phyloP scores from a whole-genome alignment of 2,113 vertebrate genomes.

The Choloepus hoffmanni region DNA sequence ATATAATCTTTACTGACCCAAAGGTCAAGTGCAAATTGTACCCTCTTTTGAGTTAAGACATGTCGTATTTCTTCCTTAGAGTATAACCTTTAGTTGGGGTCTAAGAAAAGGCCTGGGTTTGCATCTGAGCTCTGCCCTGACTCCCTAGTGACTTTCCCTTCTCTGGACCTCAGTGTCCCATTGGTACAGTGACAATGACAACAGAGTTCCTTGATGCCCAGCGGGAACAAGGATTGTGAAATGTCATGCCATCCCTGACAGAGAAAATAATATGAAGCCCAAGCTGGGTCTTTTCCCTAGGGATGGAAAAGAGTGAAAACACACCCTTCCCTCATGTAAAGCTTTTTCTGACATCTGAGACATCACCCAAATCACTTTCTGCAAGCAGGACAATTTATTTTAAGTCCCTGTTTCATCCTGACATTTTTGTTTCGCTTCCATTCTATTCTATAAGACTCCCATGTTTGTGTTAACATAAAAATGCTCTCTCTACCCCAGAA shows the following conservation, averaged over 20 bases:
- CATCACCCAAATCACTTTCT: not conserved
- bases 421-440: not conserved
- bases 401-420: not conserved
- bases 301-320: not conserved
- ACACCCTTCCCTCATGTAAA: not conserved
- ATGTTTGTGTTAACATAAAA: not conserved
- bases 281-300: not conserved
- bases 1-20: not conserved
- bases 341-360: not conserved
- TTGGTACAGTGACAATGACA: not conserved
- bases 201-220: not conserved
- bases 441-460: not conserved
- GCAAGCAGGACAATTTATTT: not conserved
- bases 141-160: not conserved
- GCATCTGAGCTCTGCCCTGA: not conserved
- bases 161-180: not conserved
- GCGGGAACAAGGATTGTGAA: not conserved
- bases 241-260: not conserved
- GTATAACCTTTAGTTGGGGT: not conserved
- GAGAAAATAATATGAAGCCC: not conserved
- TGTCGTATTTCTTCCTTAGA: not conserved
- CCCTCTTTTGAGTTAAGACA: conserved; percentile 8
- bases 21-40: not conserved
- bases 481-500: not conserved
- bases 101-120: not conserved